Evolutionary conservation across 2,888 invertebrate species (phyloP).

Genomic region (Reticulitermes lucifugus): DNA sequence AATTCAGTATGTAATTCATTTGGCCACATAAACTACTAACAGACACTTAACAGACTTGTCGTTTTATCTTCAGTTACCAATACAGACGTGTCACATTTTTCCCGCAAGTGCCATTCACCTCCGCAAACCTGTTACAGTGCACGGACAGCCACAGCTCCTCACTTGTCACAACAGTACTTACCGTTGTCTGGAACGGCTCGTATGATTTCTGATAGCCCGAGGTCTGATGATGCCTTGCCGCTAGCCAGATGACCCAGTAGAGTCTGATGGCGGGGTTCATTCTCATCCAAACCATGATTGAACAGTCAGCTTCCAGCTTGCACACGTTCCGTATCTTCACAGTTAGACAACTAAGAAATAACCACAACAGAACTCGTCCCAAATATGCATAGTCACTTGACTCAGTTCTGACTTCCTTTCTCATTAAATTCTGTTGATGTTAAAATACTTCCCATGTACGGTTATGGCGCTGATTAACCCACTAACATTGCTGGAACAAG

Average conservation of each 20-base stretch:
- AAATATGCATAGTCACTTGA: neutral
- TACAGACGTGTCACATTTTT: too few species aligned
- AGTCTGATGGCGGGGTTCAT: neutral
- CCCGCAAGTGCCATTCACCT: too few species aligned
- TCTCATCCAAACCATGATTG: neutral
- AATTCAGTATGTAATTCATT: too few species aligned
- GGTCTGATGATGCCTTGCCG: neutral
- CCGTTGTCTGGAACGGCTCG: slow-evolving; percentile 22
- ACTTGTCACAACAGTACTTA: neutral
- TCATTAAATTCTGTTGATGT: neutral
- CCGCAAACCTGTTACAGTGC: too few species aligned
- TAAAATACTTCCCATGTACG: neutral
- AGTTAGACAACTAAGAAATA: neutral
- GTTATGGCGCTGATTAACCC: neutral
- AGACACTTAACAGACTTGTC: too few species aligned
- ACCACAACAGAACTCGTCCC: neutral
- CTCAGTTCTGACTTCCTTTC: neutral
- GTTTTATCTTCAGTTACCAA: too few species aligned
- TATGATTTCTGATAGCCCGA: slow-evolving; percentile 6
- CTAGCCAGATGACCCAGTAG: slow-evolving; percentile 15
- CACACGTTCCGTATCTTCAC: neutral
- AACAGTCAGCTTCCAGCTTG: neutral
- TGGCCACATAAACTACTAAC: too few species aligned
- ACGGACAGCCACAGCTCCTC: too few species aligned
- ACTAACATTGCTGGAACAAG: neutral